These are phyloP conservation scores for Salminus brasiliensis DNA, from an alignment of 2,113 vertebrate genomes.

Conservation along the genomic window DNA sequence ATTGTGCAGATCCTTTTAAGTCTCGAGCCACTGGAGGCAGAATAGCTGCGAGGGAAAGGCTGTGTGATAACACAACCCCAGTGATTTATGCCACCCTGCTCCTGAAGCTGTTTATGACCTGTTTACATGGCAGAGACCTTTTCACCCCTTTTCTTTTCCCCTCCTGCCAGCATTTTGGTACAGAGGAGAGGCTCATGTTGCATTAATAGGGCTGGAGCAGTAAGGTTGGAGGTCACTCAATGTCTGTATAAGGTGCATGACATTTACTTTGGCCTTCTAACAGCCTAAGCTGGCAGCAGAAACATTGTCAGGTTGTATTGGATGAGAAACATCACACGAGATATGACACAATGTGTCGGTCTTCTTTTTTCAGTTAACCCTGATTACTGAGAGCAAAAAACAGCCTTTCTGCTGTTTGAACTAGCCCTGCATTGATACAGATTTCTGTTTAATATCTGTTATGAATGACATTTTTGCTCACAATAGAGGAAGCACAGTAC, in stretches of 20 bases:
- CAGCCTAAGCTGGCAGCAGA: too few species aligned
- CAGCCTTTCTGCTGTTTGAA: too few species aligned
- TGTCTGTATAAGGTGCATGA: slow-evolving; percentile 12
- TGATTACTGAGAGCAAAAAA: too few species aligned
- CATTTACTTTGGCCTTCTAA: too few species aligned
- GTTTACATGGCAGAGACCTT: slow-evolving; percentile 4
- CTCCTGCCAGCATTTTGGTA: neutral
- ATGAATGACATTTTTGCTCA: too few species aligned
- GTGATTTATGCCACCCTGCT: slow-evolving; percentile 57
- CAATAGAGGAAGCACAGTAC: too few species aligned
- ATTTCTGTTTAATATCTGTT: too few species aligned
- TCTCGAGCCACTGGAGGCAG: slow-evolving; percentile 52
- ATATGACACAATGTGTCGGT: too few species aligned
- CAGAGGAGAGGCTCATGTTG: slow-evolving; percentile 7
- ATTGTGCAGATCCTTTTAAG: slow-evolving; percentile 54
- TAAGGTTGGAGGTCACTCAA: slow-evolving; percentile 8
- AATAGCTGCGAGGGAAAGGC: slow-evolving; percentile 53
- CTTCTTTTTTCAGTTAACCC: too few species aligned
- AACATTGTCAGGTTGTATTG: too few species aligned
- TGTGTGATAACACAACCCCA: slow-evolving; percentile 56
- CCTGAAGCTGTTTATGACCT: slow-evolving; percentile 30
- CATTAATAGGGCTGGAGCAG: neutral
- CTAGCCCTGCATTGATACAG: too few species aligned
- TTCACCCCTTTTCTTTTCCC: slow-evolving; percentile 4
- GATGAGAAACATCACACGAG: too few species aligned